Base-by-base conservation (phyloP, 2,888 invertebrate species). In the Hirudinaria manillensis region DNA sequence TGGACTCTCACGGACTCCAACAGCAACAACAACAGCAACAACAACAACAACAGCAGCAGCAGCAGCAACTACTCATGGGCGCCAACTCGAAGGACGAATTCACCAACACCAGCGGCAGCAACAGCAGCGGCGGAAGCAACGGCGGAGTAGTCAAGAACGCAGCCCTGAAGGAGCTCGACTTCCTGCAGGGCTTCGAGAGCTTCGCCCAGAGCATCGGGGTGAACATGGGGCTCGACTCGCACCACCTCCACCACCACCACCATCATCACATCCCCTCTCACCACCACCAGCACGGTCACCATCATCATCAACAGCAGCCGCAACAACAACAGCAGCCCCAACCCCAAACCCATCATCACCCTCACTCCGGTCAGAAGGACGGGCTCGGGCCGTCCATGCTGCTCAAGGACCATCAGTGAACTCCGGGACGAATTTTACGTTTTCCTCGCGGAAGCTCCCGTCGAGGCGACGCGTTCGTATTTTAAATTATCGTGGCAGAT, bases 101-200 rank as follows among this genome's bases (percentile, higher is more conserved):
- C 71, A 51, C 38, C n/a, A n/a, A 34, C 32, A n/a, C 32, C n/a
- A 34, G 68, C 16, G 32, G 36, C 68, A 34, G 36, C 16, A 27
- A 29, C 61, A 61, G 36, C 68, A 51, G 27, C 38, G 36, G 36
- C 19, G 36, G 27, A 10, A 51, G 36, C 51, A 70, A 70, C 51
- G 36, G 38, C 1, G 27, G 27, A 2, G 27, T 2, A n/a, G n/a
- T n/a, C 36, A 36, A 32, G 70, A 36, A 45, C 7, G 45, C 34
- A 1, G 34, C 51, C 51, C 27, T 55, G 1, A 72, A 55, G 36
- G 72, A 72, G 32, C 56, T 72, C 29, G 72, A 72, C 32, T 72
- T 72, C 56, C 45, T 72, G 56, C 72, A 72, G 72, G 72, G 72
- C 19, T 55, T 72, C 21, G 72, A 72, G 72, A 55, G 51, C 16